phyloP scores from a whole-genome alignment of 2,797 vertebrate species.

The Lerista edwardsae region DNA sequence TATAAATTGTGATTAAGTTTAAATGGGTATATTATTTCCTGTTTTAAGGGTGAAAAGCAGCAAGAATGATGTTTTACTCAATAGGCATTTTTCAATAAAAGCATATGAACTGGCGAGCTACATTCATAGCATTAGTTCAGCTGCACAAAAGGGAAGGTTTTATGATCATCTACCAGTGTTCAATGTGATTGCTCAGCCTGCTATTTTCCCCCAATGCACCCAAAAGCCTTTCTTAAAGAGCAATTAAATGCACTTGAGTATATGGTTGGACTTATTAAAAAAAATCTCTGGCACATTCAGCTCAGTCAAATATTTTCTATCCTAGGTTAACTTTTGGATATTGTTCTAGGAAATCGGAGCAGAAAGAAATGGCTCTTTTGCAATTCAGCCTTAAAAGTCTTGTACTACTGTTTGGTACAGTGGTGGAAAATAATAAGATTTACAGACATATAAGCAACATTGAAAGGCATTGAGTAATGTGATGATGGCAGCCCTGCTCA shows the following conservation, averaged over 20 bases:
- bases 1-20: constrained; percentile 85
- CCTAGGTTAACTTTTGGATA: constrained; percentile 16
- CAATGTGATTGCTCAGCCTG: constrained; percentile 46
- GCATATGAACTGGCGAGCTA: constrained; percentile 58
- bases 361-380: neutral
- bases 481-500: neutral
- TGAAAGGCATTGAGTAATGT: neutral
- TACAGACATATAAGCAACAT: neutral
- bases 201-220: constrained; percentile 42
- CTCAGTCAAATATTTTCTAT: constrained; percentile 12
- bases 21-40: constrained; percentile 88
- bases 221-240: constrained; percentile 45
- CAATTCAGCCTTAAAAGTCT: constrained; percentile 10
- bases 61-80: constrained; percentile 82
- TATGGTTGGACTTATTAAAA: neutral
- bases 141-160: constrained; percentile 53
- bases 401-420: constrained; percentile 17
- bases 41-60: constrained; percentile 83
- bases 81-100: constrained; percentile 75
- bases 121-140: constrained; percentile 45
- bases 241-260: constrained; percentile 25
- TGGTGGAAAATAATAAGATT: neutral
- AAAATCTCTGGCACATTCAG: neutral
- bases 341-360: constrained; percentile 21
- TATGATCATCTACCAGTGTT: constrained; percentile 39